phyloP scores from a whole-genome alignment of 2,888 invertebrate species.

The Allolobophora icterica region DNA sequence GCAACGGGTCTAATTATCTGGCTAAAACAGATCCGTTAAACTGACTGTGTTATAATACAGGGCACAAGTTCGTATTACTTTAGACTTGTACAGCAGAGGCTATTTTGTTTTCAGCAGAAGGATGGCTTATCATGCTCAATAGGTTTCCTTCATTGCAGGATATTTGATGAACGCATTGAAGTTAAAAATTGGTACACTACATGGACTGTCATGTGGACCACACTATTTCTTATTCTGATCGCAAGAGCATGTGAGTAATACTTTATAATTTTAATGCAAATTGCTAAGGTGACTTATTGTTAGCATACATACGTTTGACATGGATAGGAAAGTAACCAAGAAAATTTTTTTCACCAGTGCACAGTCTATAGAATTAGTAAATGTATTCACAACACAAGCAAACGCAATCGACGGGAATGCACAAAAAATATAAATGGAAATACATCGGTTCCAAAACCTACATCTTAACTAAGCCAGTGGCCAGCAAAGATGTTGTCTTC shows the following conservation, averaged over 20 bases:
- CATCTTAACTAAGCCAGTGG: no score
- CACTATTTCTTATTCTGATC: neutral
- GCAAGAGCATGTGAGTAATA: neutral
- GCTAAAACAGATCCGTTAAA: constrained; percentile 1
- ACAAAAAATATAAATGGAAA: no score
- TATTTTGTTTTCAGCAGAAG: neutral
- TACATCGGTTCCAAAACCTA: no score
- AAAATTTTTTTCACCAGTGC: no score
- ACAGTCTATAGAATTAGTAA: no score
- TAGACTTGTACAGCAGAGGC: neutral
- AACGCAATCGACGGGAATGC: no score
- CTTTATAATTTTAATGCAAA: neutral
- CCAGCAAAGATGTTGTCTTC: no score
- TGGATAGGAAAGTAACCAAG: no score
- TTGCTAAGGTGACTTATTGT: no score
- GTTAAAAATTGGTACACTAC: neutral
- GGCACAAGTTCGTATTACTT: neutral
- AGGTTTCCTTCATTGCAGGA: neutral
- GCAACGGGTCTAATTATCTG: neutral
- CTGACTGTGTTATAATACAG: neutral
- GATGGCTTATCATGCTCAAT: neutral
- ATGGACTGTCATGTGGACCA: neutral
- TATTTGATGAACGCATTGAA: neutral
- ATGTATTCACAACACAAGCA: no score
- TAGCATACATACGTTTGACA: no score